Conservation (phyloP, 2,797 vertebrate genomes). For the Peromyscus nudipes region DNA sequence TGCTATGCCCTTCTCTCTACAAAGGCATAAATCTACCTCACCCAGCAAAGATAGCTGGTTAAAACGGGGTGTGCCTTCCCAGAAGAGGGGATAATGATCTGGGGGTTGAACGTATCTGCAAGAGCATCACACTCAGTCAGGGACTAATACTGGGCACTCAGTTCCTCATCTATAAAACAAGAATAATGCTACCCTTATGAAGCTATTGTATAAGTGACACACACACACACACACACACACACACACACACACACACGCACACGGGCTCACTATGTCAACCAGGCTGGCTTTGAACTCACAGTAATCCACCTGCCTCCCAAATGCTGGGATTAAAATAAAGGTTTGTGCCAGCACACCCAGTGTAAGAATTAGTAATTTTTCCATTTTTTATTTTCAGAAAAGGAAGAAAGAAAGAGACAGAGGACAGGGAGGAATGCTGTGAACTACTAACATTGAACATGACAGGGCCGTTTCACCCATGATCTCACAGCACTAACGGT, state of each 20-base stretch:
- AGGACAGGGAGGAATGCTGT: not conserved
- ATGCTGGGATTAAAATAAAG: not conserved
- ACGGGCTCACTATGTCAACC: not conserved
- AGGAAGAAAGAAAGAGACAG: not conserved
- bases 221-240: too few species aligned
- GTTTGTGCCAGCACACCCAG: not conserved
- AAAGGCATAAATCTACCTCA: not conserved
- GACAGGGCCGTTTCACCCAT: not conserved
- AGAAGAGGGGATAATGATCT: not conserved
- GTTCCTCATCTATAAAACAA: slow-evolving; percentile 3
- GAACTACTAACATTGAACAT: not conserved
- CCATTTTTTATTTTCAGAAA: not conserved
- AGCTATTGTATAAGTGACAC: not conserved
- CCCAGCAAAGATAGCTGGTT: not conserved
- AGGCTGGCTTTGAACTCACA: not conserved
- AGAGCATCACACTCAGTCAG: not conserved
- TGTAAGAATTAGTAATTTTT: not conserved
- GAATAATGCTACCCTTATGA: not conserved
- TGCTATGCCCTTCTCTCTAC: too few species aligned
- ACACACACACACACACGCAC: too few species aligned
- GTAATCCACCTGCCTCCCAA: not conserved
- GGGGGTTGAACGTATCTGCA: not conserved
- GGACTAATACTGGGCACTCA: not conserved
- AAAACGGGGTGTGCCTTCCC: not conserved
- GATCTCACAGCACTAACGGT: not conserved